Base-by-base conservation (phyloP, 2,797 vertebrate species). In the Pipistrellus pygmaeus region DNA sequence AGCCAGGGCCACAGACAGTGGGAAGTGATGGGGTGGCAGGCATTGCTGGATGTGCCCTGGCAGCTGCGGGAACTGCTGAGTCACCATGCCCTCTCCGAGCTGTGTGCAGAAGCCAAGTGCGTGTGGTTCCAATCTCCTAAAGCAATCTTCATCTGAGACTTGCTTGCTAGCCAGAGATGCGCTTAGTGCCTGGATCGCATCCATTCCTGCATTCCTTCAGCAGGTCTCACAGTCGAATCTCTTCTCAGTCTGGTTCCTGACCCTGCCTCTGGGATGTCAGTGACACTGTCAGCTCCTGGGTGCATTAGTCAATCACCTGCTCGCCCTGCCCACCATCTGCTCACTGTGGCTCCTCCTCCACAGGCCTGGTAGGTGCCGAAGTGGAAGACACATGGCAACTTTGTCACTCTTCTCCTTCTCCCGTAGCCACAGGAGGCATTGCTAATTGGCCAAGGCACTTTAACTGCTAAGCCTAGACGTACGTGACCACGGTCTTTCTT, bases 11-110 rank as follows among this genome's bases (percentile, higher is more conserved):
- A 14, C 62, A 85, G 90, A 77, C 32, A 71, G 23, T 0, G 51
- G 95, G 76, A 89, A 85, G 82, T 46, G 68, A 88, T 64, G 90
- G 87, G 94, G 94, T 92, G 80, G 62, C 85, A 92, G 83, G 64
- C 90, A 77, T 68, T 25, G 4, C 27, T 71, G 85, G 92, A 27
- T 57, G 38, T 15, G 27, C 69, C 62, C 80, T 32, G 89, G 81
- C 46, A 66, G 80, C 90, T 44, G 46, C 60, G 0, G 0, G 68
- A 75, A 62, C 55, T 80, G 96, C 96, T 96, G 80, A 94, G 72
- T 96, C 92, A 72, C 88, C 71, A 10, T n/a, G 60, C 62, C 57
- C 57, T 75, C n/a, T 21, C 3, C 1, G 27, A 91, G 76, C 18
- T 30, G 7, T 20, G 5, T 3, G 0, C 32, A 51, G 53, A 82